These are phyloP conservation scores for Seriola dumerili DNA, from an alignment of 2,113 vertebrate genomes.

Conservation along the genomic window DNA sequence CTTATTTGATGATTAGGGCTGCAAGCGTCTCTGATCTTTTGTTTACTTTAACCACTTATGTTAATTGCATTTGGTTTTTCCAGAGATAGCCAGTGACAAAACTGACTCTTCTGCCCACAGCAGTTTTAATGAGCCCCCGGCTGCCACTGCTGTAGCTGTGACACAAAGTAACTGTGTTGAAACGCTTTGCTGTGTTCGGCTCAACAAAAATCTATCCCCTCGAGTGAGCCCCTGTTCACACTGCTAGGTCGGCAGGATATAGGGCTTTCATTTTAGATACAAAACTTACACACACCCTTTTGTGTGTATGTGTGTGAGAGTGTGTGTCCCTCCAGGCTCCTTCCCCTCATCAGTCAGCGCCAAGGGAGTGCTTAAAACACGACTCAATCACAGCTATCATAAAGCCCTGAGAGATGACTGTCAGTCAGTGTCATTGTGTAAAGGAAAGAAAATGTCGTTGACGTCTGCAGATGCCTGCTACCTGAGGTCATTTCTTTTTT, in stretches of 20 bases:
- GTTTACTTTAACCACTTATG: slow-evolving; percentile 68
- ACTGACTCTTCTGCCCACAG: slow-evolving; percentile 58
- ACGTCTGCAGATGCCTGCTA: slow-evolving; percentile 6
- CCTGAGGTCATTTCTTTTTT: slow-evolving; percentile 29
- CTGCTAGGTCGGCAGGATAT: slow-evolving; percentile 60
- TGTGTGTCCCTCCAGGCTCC: slow-evolving; percentile 56
- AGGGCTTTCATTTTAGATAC: slow-evolving; percentile 60
- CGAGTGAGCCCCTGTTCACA: slow-evolving; percentile 64
- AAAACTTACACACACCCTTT: slow-evolving; percentile 49
- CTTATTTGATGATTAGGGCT: slow-evolving; percentile 65
- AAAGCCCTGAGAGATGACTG: slow-evolving; percentile 59
- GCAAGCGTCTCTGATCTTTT: slow-evolving; percentile 65
- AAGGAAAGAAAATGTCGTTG: slow-evolving; percentile 43
- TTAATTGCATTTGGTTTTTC: slow-evolving; percentile 73
- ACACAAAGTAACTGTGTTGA: slow-evolving; percentile 70
- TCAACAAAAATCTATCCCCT: slow-evolving; percentile 73
- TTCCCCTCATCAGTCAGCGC: slow-evolving; percentile 50
- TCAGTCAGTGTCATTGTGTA: slow-evolving; percentile 68
- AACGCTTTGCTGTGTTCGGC: slow-evolving; percentile 71
- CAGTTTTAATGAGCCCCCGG: slow-evolving; percentile 65
- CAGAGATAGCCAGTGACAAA: slow-evolving; percentile 57
- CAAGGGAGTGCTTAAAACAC: slow-evolving; percentile 55
- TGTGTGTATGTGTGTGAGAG: slow-evolving; percentile 40
- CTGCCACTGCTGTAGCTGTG: slow-evolving; percentile 50
- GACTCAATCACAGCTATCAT: slow-evolving; percentile 52